phyloP scores from a whole-genome alignment of 2,113 vertebrate genomes.

The Ardeotis arabs region DNA sequence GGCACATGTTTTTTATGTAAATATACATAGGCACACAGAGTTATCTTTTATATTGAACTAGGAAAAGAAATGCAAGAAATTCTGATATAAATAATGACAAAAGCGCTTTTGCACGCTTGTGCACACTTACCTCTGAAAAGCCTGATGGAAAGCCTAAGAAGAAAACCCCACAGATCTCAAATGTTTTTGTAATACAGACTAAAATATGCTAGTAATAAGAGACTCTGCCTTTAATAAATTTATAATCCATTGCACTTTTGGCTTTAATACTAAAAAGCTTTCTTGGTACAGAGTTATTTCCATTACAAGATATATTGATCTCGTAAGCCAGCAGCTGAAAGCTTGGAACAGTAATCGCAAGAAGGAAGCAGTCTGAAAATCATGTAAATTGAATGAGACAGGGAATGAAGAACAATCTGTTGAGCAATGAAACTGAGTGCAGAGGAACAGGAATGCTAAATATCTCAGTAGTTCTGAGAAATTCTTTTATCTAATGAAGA shows the following conservation, averaged over 20 bases:
- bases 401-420: background rate
- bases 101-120: background rate
- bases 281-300: background rate
- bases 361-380: background rate
- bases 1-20: accelerated
- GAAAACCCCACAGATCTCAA: background rate
- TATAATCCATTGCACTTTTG: background rate
- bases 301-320: background rate
- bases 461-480: background rate
- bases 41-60: background rate
- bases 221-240: background rate
- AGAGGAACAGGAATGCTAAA: background rate
- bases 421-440: background rate
- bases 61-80: background rate
- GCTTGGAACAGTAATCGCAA: background rate
- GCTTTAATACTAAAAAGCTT: background rate
- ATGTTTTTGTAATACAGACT: background rate
- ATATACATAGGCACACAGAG: no score
- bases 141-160: background rate
- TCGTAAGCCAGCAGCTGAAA: background rate
- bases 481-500: background rate
- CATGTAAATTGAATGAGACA: background rate
- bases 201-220: background rate
- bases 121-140: background rate
- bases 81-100: background rate